phyloP scores from a whole-genome alignment of 2,888 invertebrate genomes.

The Drosophila ezoana region DNA sequence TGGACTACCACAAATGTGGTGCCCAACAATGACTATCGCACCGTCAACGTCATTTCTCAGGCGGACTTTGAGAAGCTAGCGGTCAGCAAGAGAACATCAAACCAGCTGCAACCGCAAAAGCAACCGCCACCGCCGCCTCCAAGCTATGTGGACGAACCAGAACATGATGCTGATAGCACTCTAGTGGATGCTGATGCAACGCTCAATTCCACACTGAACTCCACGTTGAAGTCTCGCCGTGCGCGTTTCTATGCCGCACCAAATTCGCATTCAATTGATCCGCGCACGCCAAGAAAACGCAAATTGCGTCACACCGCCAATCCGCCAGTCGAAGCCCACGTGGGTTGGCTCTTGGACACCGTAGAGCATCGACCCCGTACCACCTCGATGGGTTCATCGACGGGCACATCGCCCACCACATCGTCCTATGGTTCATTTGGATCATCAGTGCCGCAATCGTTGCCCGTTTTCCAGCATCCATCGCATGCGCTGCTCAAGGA shows the following conservation, averaged over 20 bases:
- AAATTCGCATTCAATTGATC: constrained; percentile 89
- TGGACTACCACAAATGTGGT: constrained; percentile 89
- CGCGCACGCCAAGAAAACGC: constrained; percentile 91
- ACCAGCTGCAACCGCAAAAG: constrained; percentile 83
- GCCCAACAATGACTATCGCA: constrained; percentile 88
- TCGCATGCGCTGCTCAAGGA: constrained; percentile 97
- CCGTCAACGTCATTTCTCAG: constrained; percentile 94
- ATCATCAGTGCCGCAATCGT: constrained; percentile 91
- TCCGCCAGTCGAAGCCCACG: constrained; percentile 97
- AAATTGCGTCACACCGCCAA: constrained; percentile 97
- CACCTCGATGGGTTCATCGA: constrained; percentile 92
- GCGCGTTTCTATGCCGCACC: constrained; percentile 97
- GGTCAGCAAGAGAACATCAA: constrained; percentile 85
- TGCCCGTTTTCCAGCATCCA: constrained; percentile 98
- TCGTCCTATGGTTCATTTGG: constrained; percentile 86
- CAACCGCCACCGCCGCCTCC: constrained; percentile 93
- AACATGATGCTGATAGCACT: constrained; percentile 60
- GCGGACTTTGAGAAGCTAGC: constrained; percentile 94
- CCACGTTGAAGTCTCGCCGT: constrained; percentile 85
- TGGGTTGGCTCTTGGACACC: constrained; percentile 98
- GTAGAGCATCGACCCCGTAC: constrained; percentile 93
- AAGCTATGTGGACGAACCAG: constrained; percentile 86
- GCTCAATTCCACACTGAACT: constrained; percentile 77
- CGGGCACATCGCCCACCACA: constrained; percentile 91
- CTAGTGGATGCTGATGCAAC: constrained; percentile 64